A percentile compares a stretch with the other conserved stretches of the same genome.
These are phyloP conservation scores for Parotia lawesii DNA, from an alignment of 2,113 vertebrate species.

Conservation along the genomic window DNA sequence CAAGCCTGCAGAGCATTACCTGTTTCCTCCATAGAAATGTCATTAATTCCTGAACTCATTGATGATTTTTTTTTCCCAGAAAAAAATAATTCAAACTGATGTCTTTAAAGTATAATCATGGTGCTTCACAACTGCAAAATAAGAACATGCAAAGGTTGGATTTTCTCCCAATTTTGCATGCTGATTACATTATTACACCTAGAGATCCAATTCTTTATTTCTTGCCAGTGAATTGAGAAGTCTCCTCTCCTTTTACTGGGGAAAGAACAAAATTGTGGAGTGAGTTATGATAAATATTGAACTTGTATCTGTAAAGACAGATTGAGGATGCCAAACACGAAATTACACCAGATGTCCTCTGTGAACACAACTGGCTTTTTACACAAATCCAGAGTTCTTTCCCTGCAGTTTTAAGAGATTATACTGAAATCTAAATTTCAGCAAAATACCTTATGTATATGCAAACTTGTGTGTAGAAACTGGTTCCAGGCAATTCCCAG, in stretches of 20 bases:
- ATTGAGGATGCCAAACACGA: not conserved
- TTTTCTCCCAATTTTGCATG: not conserved
- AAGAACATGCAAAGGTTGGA: not conserved
- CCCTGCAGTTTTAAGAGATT: not conserved
- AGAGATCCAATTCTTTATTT: not conserved
- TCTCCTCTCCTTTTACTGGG: not conserved
- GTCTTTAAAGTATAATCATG: not conserved
- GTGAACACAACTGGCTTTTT: not conserved
- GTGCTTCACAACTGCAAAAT: not conserved
- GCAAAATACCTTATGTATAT: not conserved
- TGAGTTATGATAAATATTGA: not conserved
- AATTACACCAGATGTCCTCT: not conserved
- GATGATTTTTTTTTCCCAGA: no score
- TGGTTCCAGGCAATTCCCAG: not conserved
- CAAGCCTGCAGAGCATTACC: not conserved
- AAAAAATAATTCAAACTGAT: rapidly evolving
- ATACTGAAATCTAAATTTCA: not conserved
- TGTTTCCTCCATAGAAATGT: not conserved
- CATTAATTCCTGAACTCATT: not conserved
- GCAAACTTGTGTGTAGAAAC: not conserved
- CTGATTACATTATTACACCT: not conserved
- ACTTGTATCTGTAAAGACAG: not conserved
- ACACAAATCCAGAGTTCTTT: not conserved
- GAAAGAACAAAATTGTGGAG: not conserved
- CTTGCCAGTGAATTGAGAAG: not conserved